Evolutionary conservation across 2,797 vertebrate species (phyloP).

Genomic region (Macroramphosus scolopax): DNA sequence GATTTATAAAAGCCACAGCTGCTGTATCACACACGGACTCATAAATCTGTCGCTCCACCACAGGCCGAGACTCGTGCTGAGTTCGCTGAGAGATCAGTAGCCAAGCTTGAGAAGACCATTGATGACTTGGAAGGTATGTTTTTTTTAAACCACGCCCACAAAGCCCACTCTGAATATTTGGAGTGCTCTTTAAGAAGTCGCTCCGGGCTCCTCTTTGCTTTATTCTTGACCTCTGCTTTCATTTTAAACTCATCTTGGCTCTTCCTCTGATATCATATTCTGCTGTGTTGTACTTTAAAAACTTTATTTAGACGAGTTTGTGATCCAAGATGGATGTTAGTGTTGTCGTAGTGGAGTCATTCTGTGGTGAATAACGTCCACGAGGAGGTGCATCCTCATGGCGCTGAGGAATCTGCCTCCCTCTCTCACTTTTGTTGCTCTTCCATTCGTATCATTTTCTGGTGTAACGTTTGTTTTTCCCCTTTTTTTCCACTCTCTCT

Average conservation of each 20-base stretch:
- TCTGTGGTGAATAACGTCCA: too few species aligned
- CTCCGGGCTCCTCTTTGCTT: slow-evolving; percentile 17
- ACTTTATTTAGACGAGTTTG: not conserved
- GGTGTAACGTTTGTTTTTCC: slow-evolving; percentile 54
- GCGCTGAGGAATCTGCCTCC: slow-evolving; percentile 18
- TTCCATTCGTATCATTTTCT: slow-evolving; percentile 52
- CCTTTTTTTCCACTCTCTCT: slow-evolving; percentile 8
- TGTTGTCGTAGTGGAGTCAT: too few species aligned
- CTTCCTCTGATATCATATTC: slow-evolving; percentile 12
- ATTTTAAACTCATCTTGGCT: slow-evolving; percentile 5
- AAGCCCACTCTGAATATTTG: slow-evolving; percentile 12
- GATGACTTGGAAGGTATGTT: slow-evolving; percentile 98
- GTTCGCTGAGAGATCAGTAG: slow-evolving; percentile 98
- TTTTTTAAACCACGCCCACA: slow-evolving; percentile 7
- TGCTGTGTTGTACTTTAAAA: not conserved
- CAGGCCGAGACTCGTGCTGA: slow-evolving; percentile 99
- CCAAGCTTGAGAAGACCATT: slow-evolving; percentile 99
- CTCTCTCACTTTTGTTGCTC: slow-evolving; percentile 13
- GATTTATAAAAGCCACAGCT: slow-evolving; percentile 5
- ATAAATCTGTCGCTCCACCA: slow-evolving; percentile 42
- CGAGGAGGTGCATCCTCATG: too few species aligned
- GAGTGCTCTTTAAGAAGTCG: not conserved
- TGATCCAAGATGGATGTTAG: not conserved
- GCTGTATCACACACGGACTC: slow-evolving; percentile 15
- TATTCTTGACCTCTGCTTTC: slow-evolving; percentile 17